Conservation (phyloP, 2,113 vertebrate genomes). For the Eira barbara region DNA sequence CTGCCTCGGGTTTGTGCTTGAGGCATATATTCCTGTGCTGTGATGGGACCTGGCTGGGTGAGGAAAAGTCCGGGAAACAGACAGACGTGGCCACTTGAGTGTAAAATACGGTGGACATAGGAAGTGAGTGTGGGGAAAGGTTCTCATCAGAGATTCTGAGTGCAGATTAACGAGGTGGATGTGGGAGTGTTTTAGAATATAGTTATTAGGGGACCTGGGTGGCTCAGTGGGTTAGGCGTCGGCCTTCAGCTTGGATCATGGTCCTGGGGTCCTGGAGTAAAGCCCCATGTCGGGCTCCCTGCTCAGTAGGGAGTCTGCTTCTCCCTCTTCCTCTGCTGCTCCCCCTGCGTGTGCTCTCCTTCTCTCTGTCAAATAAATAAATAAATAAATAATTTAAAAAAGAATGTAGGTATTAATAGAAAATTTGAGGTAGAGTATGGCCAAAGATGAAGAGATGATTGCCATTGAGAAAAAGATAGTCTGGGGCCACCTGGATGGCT, state of each 20-base stretch:
- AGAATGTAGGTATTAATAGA: neutral
- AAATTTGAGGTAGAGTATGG: neutral
- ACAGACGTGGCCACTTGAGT: fast-evolving
- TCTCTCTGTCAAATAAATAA: too few relatives aligned
- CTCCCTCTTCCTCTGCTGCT: too few relatives aligned
- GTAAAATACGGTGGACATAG: neutral
- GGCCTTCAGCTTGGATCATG: neutral
- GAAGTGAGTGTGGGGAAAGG: too few relatives aligned
- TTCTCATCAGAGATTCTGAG: neutral
- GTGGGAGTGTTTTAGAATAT: neutral
- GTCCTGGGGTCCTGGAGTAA: neutral
- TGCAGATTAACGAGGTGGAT: neutral
- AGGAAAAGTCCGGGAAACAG: neutral
- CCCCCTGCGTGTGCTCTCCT: too few relatives aligned
- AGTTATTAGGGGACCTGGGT: neutral
- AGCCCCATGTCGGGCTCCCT: too few relatives aligned
- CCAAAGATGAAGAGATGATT: neutral
- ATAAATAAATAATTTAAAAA: too few relatives aligned
- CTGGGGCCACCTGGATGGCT: neutral
- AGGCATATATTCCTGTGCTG: neutral
- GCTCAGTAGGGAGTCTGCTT: too few relatives aligned
- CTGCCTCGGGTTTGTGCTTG: neutral
- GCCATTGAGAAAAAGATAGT: too few relatives aligned
- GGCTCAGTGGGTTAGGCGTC: neutral
- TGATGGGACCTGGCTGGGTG: neutral